Evolutionary conservation across 2,888 invertebrate species (phyloP).

Genomic region (Liodrosophila aerea): DNA sequence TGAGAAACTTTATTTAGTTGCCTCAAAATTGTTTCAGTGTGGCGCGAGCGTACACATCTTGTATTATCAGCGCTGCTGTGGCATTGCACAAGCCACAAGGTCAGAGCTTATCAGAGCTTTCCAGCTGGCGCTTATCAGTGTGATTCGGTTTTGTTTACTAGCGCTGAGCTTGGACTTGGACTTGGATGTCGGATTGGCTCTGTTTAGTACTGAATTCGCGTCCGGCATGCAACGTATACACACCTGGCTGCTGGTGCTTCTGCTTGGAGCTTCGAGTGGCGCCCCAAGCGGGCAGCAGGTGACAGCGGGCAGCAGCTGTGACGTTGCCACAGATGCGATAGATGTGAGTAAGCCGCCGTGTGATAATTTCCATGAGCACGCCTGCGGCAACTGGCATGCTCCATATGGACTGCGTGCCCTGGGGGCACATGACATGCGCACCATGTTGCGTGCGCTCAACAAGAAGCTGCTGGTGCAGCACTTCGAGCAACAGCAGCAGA

Average conservation of each 20-base stretch:
- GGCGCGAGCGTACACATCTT: too few relatives aligned
- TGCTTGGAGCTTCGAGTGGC: background rate
- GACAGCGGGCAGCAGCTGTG: conserved; percentile 1
- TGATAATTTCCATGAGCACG: conserved; percentile 91
- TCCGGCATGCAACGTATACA: conserved; percentile 9
- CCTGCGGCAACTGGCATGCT: conserved; percentile 90
- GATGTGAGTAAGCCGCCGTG: conserved; percentile 86
- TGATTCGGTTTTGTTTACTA: background rate
- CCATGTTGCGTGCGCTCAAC: conserved; percentile 62
- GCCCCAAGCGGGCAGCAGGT: background rate
- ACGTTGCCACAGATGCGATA: conserved; percentile 36
- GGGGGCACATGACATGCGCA: conserved; percentile 66
- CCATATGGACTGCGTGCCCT: conserved; percentile 47
- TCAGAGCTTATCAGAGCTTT: conserved; percentile 38
- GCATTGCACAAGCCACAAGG: conserved; percentile 48
- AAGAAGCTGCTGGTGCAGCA: conserved; percentile 63
- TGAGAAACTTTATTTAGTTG: too few relatives aligned
- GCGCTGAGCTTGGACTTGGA: too few relatives aligned
- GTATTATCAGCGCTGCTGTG: conserved; percentile 22
- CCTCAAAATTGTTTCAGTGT: too few relatives aligned
- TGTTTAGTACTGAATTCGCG: background rate
- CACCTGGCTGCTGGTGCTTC: background rate
- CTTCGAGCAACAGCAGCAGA: conserved; percentile 39
- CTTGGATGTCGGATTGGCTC: too few relatives aligned
- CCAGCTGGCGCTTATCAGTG: conserved; percentile 17